Base-by-base conservation (phyloP, 2,797 vertebrate species). In the Parauchenoglanis ngamensis region DNA sequence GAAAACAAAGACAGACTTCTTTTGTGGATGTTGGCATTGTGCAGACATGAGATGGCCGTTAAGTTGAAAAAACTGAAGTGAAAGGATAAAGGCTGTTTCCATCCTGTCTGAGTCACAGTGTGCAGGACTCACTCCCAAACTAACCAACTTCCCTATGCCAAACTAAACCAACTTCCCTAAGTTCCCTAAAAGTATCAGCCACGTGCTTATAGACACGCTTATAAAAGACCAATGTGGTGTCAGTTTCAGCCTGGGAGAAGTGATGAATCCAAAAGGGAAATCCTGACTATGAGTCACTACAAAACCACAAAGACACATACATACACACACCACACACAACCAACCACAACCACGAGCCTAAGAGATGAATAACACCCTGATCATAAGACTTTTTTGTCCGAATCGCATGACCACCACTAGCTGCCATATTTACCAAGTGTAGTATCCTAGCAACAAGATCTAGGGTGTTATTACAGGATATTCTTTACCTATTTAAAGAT, bases 41-140 rank as follows among this genome's bases (percentile, higher is more conserved):
- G 61, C 59, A 82, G 61, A 10, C 25, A n/a, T 28, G 23, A 63
- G 40, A 52, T 28, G 3, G 25, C n/a, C 7, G 7, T 82, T 82
- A 49, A 19, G 15, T 84, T 87, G 54, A 46, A 88, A 87, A 91
- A 91, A 57, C 54, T 49, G 63, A 79, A 83, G 40, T 46, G 83
- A 59, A 25, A 90, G 92, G 93, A 92, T 59, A 92, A 91, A 91
- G 93, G 89, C 90, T 44, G 70, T 93, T 93, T 93, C 93, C 90
- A 86, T 72, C 65, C 11, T 46, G 52, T 86, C 87, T 93, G 92
- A 94, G 85, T 95, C 94, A 94, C 83, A 44, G 78, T 72, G 67
- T 52, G 52, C 44, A 57, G 46, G 46, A 83, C 79, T 85, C 75
- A 54, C 54, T 80, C 52, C 79, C 88, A 61, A 80, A 67, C 11